Evolutionary conservation across 1,140 invertebrate species (phyloP), one percentile per base, ranked within the genome.

Genomic region (Agrilus planipennis): DNA sequence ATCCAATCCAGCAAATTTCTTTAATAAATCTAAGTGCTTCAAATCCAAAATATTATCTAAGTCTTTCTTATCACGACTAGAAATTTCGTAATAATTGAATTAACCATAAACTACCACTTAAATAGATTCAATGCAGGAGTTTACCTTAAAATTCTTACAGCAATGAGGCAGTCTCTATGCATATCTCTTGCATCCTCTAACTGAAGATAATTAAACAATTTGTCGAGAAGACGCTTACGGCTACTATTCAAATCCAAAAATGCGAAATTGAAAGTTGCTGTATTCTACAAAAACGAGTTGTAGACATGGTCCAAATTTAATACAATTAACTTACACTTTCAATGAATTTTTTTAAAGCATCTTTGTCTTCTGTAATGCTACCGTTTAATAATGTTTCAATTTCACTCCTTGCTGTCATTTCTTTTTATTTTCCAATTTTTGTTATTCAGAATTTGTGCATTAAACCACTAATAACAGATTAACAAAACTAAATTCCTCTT

Each of bases 51-150:
- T 57, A 49, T 75, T 69, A 49, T 83, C 70, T n/a, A 89, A 62
- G 39, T 75, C 69, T 23, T 65, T 67, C 65, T 85, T 84, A 45
- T 89, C 85, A 22, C 87, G 75, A 48, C 82, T 85, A 49, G 55
- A 64, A 55, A 46, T 27, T 39, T 34, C 31, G 23, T 27, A 34
- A 23, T 30, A 18, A 46, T n/a, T n/a, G n/a, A n/a, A n/a, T n/a
- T n/a, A n/a, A n/a, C n/a, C n/a, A n/a, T n/a, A n/a, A n/a, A n/a
- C n/a, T n/a, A n/a, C n/a, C n/a, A n/a, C n/a, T n/a, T n/a, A n/a
- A n/a, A n/a, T n/a, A n/a, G n/a, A n/a, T n/a, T n/a, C n/a, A n/a
- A n/a, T n/a, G n/a, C n/a, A n/a, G n/a, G 39, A n/a, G 29, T 27
- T 38, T 67, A 73, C 71, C 71, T 72, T 15, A 74, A 56, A 46